Base-by-base conservation (phyloP, 2,797 vertebrate genomes). In the Dendrocincla tyrannina region DNA sequence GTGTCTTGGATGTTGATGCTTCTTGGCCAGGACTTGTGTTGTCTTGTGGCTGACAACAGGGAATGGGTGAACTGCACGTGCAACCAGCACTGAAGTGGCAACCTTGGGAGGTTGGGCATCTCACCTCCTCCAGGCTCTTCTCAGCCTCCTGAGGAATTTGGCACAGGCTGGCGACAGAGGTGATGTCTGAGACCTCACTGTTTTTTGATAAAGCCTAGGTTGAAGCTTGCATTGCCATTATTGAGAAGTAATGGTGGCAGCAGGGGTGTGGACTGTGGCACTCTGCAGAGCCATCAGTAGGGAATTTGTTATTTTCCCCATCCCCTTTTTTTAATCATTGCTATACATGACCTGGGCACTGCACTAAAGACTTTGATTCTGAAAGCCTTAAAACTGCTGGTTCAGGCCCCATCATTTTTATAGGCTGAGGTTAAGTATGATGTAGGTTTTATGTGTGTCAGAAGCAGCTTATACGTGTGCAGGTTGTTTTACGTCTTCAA, bases 361-460 rank as follows among this genome's bases (percentile, higher is more conserved):
- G 37, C 46, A 59, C 24, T 92, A 3, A 84, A 60, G 46, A 44
- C 25, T 42, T 87, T 64, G 52, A 85, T 89, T 70, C 72, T 64
- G 53, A 67, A 79, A 85, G 68, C 63, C 53, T 93, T 91, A 60
- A 88, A 95, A 92, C 70, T 74, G 56, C 60, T 94, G 78, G 63
- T 90, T 93, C 30, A 63, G 83, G 41, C 14, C 70, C 37, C 39
- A 19, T 60, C 0, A 4, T 28, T 87, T 96, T 77, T 70, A 74
- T 92, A 60, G 74, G 67, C 37, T 10, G 35, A 77, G 56, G 64
- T 91, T 91, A 89, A 93, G 88, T 77, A 49, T 59, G 84, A 89
- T 92, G 44, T 72, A 23, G 72, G 23, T 68, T 88, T 86, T 91
- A 46, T 82, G 59, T 74, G 70, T 9, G 10, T 94, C 77, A 92